Conservation (phyloP, 2,888 invertebrate species). For the Adineta ricciae region DNA sequence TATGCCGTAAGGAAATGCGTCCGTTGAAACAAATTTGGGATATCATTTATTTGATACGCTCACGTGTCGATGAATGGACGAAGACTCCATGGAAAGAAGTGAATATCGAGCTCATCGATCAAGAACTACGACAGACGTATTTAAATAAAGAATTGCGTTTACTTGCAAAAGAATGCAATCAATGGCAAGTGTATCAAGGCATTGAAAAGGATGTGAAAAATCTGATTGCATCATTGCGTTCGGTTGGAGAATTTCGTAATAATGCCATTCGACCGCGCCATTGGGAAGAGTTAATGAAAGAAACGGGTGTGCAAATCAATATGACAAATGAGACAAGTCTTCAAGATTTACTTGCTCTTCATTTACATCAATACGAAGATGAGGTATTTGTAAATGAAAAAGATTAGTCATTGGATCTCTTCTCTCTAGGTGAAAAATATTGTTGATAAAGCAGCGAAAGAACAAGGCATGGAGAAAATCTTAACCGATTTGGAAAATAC, state of each 20-base stretch:
- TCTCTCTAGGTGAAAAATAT: constrained; percentile 62
- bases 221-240: constrained; percentile 82
- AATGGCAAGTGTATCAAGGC: constrained; percentile 79
- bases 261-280: constrained; percentile 87
- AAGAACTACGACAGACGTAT: constrained; percentile 92
- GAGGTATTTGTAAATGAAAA: constrained; percentile 58
- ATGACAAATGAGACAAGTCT: constrained; percentile 84
- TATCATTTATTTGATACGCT: constrained; percentile 75
- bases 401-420: no score
- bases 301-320: constrained; percentile 76
- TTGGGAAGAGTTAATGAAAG: constrained; percentile 90
- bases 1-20: constrained; percentile 77
- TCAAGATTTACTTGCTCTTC: constrained; percentile 76
- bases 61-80: constrained; percentile 89
- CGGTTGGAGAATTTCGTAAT: constrained; percentile 88
- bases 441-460: constrained; percentile 92
- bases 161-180: constrained; percentile 86
- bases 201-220: constrained; percentile 86
- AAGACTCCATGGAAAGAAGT: constrained; percentile 91
- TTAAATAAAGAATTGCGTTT: constrained; percentile 53
- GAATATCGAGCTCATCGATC: constrained; percentile 66
- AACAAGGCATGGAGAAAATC: constrained; percentile 94
- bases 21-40: constrained; percentile 78
- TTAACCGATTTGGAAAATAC: constrained; percentile 76
- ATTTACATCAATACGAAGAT: constrained; percentile 89